Conservation (phyloP, 23 tunicate genomes). For the Trididemnum clinides region DNA sequence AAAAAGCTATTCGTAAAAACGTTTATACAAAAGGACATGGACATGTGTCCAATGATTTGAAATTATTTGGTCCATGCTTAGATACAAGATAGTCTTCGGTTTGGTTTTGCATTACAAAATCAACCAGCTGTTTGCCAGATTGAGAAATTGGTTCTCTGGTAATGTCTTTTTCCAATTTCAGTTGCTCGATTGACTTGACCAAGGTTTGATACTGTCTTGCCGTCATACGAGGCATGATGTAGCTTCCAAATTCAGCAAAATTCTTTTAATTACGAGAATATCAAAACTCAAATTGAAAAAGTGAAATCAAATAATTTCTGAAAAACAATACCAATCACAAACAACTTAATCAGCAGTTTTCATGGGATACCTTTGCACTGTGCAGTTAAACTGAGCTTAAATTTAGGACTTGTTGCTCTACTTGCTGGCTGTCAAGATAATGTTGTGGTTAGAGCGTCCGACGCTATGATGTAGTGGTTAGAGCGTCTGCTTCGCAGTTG, state of each 20-base stretch:
- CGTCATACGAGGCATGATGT: constrained; percentile 27
- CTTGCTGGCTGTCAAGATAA: no score
- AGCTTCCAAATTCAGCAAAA: neutral
- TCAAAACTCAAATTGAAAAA: no score
- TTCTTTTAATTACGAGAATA: no score
- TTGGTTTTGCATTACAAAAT: constrained; percentile 20
- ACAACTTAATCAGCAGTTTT: no score
- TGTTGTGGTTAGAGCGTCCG: no score
- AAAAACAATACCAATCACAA: no score
- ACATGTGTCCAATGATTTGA: constrained; percentile 16
- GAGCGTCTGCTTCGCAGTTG: no score
- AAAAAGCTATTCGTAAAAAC: neutral
- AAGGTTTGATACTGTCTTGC: constrained; percentile 18
- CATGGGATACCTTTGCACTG: no score
- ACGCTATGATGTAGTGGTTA: no score
- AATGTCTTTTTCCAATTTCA: constrained; percentile 40
- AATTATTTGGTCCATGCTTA: constrained; percentile 10
- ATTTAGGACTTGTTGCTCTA: no score
- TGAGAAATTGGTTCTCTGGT: constrained; percentile 35
- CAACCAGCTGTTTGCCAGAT: constrained; percentile 22
- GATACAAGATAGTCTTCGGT: neutral
- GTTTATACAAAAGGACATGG: constrained; percentile 22
- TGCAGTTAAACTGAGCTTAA: no score
- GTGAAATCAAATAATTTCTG: no score
- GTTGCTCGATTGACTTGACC: constrained; percentile 33